phyloP scores from a whole-genome alignment of 1,140 invertebrate species.

The Drosophila arawakana region DNA sequence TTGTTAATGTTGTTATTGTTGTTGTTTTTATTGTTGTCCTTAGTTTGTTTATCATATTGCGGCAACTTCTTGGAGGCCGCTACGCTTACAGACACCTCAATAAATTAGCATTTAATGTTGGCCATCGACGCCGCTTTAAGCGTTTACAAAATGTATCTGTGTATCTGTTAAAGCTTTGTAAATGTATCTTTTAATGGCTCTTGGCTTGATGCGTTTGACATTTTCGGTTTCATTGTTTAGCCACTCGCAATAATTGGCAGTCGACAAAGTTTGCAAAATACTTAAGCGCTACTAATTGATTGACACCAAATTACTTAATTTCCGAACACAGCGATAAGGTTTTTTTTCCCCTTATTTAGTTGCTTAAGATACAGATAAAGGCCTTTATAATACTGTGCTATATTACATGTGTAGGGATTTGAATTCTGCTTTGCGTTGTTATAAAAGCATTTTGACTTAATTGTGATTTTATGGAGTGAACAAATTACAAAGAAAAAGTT shows the following conservation, averaged over 20 bases:
- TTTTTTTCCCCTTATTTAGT: neutral
- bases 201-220: neutral
- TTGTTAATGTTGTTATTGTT: slow-evolving; percentile 41
- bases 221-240: slow-evolving; percentile 17
- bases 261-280: slow-evolving; percentile 31
- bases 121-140: slow-evolving; percentile 4
- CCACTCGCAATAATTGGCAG: slow-evolving; percentile 20
- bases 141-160: slow-evolving; percentile 9
- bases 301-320: slow-evolving; percentile 27
- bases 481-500: too few relatives aligned
- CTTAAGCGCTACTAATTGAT: slow-evolving; percentile 27
- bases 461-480: too few relatives aligned
- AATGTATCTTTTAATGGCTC: slow-evolving; percentile 1
- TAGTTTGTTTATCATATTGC: slow-evolving; percentile 24
- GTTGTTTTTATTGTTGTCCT: slow-evolving; percentile 28
- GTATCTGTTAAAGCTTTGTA: neutral
- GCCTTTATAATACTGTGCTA: neutral
- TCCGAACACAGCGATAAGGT: neutral
- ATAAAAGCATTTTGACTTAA: too few relatives aligned
- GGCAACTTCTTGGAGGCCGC: slow-evolving; percentile 32
- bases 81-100: slow-evolving; percentile 43
- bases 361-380: too few relatives aligned
- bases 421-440: neutral
- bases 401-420: neutral
- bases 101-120: slow-evolving; percentile 47